phyloP scores from a whole-genome alignment of 2,888 invertebrate genomes.

The Eristalis pertinax region DNA sequence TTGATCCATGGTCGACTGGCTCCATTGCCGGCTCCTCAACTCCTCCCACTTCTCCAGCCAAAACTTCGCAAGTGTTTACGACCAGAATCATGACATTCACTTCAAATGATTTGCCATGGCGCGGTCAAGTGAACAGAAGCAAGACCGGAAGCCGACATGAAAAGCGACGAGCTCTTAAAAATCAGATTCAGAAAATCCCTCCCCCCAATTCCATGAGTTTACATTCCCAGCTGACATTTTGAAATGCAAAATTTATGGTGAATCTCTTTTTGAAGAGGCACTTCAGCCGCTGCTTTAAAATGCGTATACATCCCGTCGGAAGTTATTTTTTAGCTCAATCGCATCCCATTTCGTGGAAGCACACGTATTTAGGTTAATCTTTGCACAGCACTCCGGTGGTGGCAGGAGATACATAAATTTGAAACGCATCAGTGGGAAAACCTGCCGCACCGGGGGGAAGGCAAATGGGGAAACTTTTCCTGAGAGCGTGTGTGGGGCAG shows the following conservation, averaged over 20 bases:
- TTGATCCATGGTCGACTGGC: no score
- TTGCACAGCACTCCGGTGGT: slow-evolving; percentile 28
- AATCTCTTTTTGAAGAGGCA: slow-evolving; percentile 1
- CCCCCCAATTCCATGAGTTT: not conserved
- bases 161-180: not conserved
- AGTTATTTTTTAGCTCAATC: not conserved
- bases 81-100: not conserved
- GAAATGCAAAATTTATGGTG: slow-evolving; percentile 15
- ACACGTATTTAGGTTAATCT: slow-evolving; percentile 56
- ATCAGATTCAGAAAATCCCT: not conserved
- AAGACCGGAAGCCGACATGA: not conserved
- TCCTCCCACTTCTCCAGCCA: not conserved
- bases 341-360: slow-evolving; percentile 39
- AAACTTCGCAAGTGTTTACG: not conserved
- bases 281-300: not conserved
- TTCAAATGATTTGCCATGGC: not conserved
- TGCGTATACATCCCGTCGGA: not conserved
- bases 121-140: not conserved
- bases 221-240: not conserved
- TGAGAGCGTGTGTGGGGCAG: not conserved
- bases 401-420: slow-evolving; percentile 41
- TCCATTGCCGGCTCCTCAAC: not conserved
- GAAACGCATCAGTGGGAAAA: slow-evolving; percentile 26
- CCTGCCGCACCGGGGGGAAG: not conserved
- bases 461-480: not conserved